These are phyloP conservation scores for Troides oblongomaculatus DNA, from an alignment of 2,888 invertebrate species.

Conservation along the genomic window DNA sequence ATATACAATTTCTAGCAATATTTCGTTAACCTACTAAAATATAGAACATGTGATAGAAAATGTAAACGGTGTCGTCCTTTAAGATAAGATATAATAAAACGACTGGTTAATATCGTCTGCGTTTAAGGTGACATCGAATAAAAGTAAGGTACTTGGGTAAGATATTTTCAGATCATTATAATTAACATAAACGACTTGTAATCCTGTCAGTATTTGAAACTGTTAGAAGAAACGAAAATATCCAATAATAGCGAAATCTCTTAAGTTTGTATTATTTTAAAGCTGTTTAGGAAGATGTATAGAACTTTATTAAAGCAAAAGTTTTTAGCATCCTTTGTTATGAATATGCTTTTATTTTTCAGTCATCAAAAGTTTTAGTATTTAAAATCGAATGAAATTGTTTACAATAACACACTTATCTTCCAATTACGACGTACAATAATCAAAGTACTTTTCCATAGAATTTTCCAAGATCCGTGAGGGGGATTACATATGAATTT, in stretches of 20 bases:
- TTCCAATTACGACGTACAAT: slow-evolving; percentile 2
- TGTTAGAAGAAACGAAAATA: too few relatives aligned
- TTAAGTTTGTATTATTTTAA: neutral
- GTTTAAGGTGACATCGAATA: slow-evolving; percentile 10
- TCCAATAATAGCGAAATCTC: too few relatives aligned
- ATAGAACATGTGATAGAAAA: slow-evolving; percentile 18
- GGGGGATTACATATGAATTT: slow-evolving; percentile 3
- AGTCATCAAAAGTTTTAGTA: too few relatives aligned
- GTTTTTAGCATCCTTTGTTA: neutral
- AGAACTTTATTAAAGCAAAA: too few relatives aligned
- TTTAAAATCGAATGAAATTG: too few relatives aligned
- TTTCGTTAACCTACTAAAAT: neutral
- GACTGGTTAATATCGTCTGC: neutral
- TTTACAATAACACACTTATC: slow-evolving; percentile 9
- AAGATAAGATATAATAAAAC: slow-evolving; percentile 26
- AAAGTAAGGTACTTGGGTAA: neutral
- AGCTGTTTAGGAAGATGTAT: neutral
- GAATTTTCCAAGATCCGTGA: slow-evolving; percentile 1
- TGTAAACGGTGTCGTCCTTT: slow-evolving; percentile 28
- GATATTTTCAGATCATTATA: neutral
- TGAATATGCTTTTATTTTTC: too few relatives aligned
- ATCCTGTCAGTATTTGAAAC: neutral
- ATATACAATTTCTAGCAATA: too few relatives aligned
- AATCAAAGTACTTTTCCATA: slow-evolving; percentile 16
- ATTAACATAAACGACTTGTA: neutral